Base-by-base conservation (phyloP, 2,888 invertebrate species). In the Noctua comes region DNA sequence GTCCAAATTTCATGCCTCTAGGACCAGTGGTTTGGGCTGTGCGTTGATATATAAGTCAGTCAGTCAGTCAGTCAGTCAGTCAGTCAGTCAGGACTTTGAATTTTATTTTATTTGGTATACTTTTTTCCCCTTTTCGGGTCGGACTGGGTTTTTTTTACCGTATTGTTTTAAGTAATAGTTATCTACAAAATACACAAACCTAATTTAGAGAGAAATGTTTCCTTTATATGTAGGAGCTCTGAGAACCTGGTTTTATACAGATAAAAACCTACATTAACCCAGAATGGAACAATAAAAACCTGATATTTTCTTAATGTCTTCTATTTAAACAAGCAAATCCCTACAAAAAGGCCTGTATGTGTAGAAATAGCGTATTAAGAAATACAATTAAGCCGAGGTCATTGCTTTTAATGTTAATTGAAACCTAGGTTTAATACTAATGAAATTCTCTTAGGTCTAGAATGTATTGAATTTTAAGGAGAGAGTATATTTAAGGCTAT, bases 391-490 rank as follows among this genome's bases (percentile, higher is more conserved):
- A 68, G 64, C 54, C 2, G 40, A 65, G 59, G 46, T 68, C 81
- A 84, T 84, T 84, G 85, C 72, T 85, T 85, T 85, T 81, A 66
- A 85, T 85, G 83, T 74, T 74, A 85, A 84, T 81, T 81, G 74
- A 71, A 82, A 84, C 27, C 66, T 71, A 73, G 77, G 80, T 80
- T 76, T 80, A 68, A 51, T 79, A 62, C 43, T 71, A 84, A 85
- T 84, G 72, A 70, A 79, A 83, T 73, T 83, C 83, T 68, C 64
- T 51, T 46, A 57, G 48, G 40, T 59, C 57, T 62, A 21, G 24
- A 69, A 80, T 31, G 43, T 68, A 84, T 84, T 73, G 69, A 84
- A 76, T 71, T 68, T 84, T 68, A 73, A 57, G 65, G 59, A 46
- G 70, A 6, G 5, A 11, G 57, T 51, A 36, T 76, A 31, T 81